Evolutionary conservation across 2,113 vertebrate genomes (phyloP), one percentile per base, ranked within the genome.

Genomic region (Tachysurus vachellii): DNA sequence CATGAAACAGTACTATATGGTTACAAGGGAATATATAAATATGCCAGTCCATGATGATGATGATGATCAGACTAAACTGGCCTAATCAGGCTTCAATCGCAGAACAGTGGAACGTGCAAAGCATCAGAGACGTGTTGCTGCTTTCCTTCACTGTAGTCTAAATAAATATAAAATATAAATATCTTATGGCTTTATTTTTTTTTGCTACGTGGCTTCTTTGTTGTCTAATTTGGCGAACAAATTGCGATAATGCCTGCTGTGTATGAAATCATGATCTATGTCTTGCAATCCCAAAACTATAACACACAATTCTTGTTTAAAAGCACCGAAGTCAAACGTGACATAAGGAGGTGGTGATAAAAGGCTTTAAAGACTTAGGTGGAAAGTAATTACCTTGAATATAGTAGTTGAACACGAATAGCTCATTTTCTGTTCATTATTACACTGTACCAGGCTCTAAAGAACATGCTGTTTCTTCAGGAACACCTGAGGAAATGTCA

Each of bases 21-120:
- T 80, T 80, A 19, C 28, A n/a, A 9, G 66, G 47, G 44, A 86
- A 80, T 36, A 36, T 36, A 80, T 56, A 80, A 86, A 54, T 8
- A 26, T 68, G 42, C 21, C 47, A 26, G 56, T 80, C 36, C 5
- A 47, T 70, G 44, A 12, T n/a, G 54, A 66, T 80, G 9, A 47
- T 70, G 44, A 12, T n/a, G 54, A 66, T 80, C 50, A 47, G 28
- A 68, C 61, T 19, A 42, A 81, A 81, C 2, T 31, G 36, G 31
- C 31, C 21, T 9, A 44, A 59, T 16, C 17, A 44, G 14, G 21
- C 31, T 14, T 23, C 31, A 81, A 26, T 44, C 3, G 21, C 31
- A 26, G 56, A 8, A 80, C 17, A 36, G 28, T 59, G 54, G 8
- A 36, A 36, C 13, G 54, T 53, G 50, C 26, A 28, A 54, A 54